Evolutionary conservation across 2,113 vertebrate genomes (phyloP), one percentile per base, ranked within the genome.

Genomic region (Caranx melampygus): DNA sequence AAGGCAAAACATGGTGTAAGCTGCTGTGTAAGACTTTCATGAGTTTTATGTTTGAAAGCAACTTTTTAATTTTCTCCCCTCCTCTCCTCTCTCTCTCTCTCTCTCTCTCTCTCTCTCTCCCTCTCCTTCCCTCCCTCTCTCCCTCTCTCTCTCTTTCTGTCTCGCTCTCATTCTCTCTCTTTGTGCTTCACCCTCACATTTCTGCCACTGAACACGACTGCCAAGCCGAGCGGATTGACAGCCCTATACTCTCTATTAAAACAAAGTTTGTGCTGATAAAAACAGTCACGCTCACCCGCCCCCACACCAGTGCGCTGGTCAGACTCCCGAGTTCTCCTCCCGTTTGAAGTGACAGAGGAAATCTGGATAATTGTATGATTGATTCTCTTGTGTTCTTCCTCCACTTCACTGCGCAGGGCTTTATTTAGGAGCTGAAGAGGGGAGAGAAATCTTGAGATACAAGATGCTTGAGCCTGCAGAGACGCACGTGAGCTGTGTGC

Each of bases 321-420:
- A 86, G 65, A 88, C 55, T 55, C 61, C 61, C 45, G 75, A 87
- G 62, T 76, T 86, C 68, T 72, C 81, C 73, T 81, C 68, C 68
- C 12, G 81, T 93, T 89, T 90, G 74, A 91, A 91, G 88, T 91
- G 92, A 90, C 89, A 88, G 87, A 81, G 67, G 82, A 90, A 89
- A 94, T 94, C 89, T 86, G 89, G 89, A 91, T 94, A 94, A 93
- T 93, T 94, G 92, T 91, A 85, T 85, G 89, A 94, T 93, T 93
- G 93, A 93, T 93, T 93, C 91, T 86, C 86, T 88, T 87, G 87
- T 89, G 88, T 91, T 90, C 62, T 81, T 82, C 74, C 57, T 89
- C 78, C 89, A 92, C 87, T 92, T 90, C 84, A 88, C 77, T 58
- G 87, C 86, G 67, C 89, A 89, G 85, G 85, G 85, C 86, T 93